Evolutionary conservation across 2,797 vertebrate genomes (phyloP).

Genomic region (Emys orbicularis): DNA sequence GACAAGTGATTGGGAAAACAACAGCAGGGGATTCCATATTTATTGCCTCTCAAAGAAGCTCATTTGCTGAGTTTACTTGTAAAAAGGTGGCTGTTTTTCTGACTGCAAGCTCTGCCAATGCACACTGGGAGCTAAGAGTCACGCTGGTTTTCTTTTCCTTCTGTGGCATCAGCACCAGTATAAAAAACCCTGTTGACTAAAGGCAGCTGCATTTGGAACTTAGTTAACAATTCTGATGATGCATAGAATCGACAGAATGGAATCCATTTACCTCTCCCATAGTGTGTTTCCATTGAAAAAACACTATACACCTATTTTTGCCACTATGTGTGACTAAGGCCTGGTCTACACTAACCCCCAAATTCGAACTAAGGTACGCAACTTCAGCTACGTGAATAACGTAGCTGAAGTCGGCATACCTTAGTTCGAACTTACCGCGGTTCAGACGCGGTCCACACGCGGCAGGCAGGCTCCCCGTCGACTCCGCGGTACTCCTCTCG

Average conservation of each 20-base stretch:
- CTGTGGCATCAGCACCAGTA: accelerated
- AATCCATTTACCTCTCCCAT: not conserved
- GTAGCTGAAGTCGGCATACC: no score
- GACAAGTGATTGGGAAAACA: not conserved
- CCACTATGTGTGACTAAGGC: not conserved
- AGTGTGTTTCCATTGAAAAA: not conserved
- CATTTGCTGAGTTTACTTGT: not conserved
- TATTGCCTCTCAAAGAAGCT: accelerated
- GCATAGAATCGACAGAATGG: not conserved
- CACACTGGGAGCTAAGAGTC: not conserved
- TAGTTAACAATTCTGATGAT: not conserved
- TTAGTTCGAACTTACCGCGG: no score
- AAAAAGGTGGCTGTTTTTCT: not conserved
- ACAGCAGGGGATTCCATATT: accelerated
- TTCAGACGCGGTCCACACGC: no score
- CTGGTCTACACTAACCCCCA: no score
- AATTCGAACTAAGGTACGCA: no score
- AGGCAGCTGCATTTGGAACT: not conserved
- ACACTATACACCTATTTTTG: not conserved
- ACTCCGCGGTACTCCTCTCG: no score
- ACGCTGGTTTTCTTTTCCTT: not conserved
- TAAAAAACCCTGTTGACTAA: not conserved
- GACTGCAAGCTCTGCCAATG: not conserved
- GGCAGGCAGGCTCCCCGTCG: no score
- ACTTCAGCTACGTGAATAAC: no score